These are phyloP conservation scores for silkworm (Bombyx mori) DNA, from an alignment of 1,140 invertebrate species.

Conservation along the genomic window DNA sequence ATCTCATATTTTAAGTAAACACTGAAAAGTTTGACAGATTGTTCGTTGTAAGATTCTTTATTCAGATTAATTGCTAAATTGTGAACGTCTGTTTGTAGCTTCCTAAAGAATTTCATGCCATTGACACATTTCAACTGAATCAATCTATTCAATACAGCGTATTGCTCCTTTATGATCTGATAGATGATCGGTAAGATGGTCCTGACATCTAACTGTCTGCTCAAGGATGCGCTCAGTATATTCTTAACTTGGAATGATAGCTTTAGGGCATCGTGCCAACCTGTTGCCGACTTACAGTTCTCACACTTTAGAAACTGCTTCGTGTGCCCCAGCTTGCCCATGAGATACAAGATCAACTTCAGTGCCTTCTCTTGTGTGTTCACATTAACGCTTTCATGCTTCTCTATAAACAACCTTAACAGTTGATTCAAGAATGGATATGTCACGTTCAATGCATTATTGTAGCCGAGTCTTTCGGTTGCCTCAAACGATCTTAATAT, in stretches of 20 bases:
- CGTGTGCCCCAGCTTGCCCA: slow-evolving; percentile 25
- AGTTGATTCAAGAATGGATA: slow-evolving; percentile 49
- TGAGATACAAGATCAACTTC: slow-evolving; percentile 35
- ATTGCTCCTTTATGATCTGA: slow-evolving; percentile 31
- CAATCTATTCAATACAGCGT: slow-evolving; percentile 32
- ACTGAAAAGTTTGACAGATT: slow-evolving; percentile 46
- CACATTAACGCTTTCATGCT: background rate
- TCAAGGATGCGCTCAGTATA: slow-evolving; percentile 22
- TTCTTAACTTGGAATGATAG: slow-evolving; percentile 41
- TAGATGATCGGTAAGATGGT: slow-evolving; percentile 22
- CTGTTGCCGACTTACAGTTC: slow-evolving; percentile 36
- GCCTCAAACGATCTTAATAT: slow-evolving; percentile 28
- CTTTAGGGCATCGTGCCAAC: slow-evolving; percentile 44
- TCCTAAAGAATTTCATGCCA: slow-evolving; percentile 33
- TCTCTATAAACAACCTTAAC: slow-evolving; percentile 31
- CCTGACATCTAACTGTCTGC: slow-evolving; percentile 17
- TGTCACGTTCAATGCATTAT: slow-evolving; percentile 22
- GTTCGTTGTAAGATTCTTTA: slow-evolving; percentile 31
- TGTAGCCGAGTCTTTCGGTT: slow-evolving; percentile 39
- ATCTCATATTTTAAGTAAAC: slow-evolving; percentile 45
- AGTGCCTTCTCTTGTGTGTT: slow-evolving; percentile 23
- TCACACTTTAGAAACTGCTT: slow-evolving; percentile 50
- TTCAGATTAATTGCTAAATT: slow-evolving; percentile 47
- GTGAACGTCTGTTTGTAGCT: slow-evolving; percentile 47
- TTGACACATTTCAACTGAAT: slow-evolving; percentile 31